Evolutionary conservation across 2,888 invertebrate species (phyloP), one percentile per base, ranked within the genome.

Genomic region (Erynnis tages): DNA sequence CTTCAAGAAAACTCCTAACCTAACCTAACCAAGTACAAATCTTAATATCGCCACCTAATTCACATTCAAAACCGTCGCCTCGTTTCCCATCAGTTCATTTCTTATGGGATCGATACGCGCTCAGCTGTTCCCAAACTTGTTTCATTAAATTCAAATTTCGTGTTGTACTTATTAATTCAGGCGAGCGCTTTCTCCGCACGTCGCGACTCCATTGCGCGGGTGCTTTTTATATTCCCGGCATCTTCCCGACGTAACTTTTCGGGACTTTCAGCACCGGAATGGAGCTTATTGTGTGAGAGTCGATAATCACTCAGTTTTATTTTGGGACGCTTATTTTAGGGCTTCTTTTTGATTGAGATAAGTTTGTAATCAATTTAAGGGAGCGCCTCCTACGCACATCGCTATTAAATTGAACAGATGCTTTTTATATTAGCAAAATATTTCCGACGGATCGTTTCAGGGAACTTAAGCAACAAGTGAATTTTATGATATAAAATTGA

Each of bases 121-220:
- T 85, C 88, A 85, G 87, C 87, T 83, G 86, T 68, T 80, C 64
- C 74, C 67, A 73, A 90, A 90, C 83, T 90, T 90, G 89, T 90
- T 89, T 90, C 89, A 90, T 90, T 90, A 90, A 89, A 90, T 90
- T 90, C 88, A 90, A 89, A 90, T 90, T 90, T 87, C 83, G 82
- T 86, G 89, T 88, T 89, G 81, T 85, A 87, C 83, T 90, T 90
- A 90, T 90, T 89, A 90, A 90, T 89, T 90, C 87, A 86, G 76
- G 73, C 69, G 71, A 70, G 67, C 78, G 79, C 78, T 82, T 77
- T 69, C 71, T 63, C 72, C 73, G 76, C 76, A 79, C 84, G 79
- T 72, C 66, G 69, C 67, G 65, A 65, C 69, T 73, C 66, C 64
- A 62, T 64, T 62, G 66, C 63, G 65, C 71, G 76, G 67, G 63